Conservation (phyloP, 2,797 vertebrate genomes). For the Sebastes goodei region DNA sequence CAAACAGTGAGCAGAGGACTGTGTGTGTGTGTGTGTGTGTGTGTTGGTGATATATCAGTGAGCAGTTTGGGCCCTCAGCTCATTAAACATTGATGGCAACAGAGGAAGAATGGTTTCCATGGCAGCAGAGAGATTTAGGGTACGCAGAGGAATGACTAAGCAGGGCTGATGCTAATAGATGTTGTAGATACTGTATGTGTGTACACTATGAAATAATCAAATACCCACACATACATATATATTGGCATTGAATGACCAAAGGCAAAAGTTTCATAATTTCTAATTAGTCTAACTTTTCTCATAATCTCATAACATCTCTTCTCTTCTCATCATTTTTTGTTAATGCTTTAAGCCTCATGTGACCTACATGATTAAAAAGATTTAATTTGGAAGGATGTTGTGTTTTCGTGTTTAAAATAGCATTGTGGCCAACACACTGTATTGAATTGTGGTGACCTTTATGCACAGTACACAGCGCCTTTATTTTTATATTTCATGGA, state of each 20-base stretch:
- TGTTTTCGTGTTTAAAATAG: neutral
- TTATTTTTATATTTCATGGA: slow-evolving; percentile 2
- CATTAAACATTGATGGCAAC: slow-evolving; percentile 56
- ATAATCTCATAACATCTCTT: neutral
- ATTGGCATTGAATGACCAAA: neutral
- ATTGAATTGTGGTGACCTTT: neutral
- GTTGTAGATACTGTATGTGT: neutral
- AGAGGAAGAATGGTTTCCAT: slow-evolving; percentile 56
- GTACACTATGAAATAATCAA: neutral
- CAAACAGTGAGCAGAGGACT: slow-evolving; percentile 2
- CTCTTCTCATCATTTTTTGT: neutral
- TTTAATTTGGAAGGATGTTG: neutral
- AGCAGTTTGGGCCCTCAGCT: slow-evolving; percentile 41
- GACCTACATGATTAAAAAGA: neutral
- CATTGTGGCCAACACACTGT: neutral
- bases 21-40: neutral
- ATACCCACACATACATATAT: neutral
- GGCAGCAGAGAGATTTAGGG: slow-evolving; percentile 49
- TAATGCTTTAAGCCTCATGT: neutral
- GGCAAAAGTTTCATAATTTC: neutral
- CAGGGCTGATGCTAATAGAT: slow-evolving; percentile 2
- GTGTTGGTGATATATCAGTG: slow-evolving; percentile 33
- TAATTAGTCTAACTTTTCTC: neutral
- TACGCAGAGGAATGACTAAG: slow-evolving; percentile 43
- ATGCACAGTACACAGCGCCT: neutral